Evolutionary conservation across 2,888 invertebrate genomes (phyloP).

Genomic region (Noctua janthe): DNA sequence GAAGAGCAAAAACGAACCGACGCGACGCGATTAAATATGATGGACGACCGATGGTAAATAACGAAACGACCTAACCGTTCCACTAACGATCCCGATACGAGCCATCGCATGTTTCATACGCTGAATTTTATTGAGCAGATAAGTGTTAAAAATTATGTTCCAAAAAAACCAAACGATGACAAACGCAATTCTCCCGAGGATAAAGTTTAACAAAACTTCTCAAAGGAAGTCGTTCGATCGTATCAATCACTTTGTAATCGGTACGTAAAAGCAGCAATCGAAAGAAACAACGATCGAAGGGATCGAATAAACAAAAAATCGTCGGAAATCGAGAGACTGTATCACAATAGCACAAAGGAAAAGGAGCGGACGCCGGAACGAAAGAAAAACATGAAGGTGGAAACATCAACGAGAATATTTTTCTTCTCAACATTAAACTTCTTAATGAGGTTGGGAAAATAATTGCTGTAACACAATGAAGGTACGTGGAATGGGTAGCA

Average conservation of each 20-base stretch:
- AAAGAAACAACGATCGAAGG: conserved; percentile 74
- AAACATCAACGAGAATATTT: conserved; percentile 81
- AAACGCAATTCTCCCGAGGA: conserved; percentile 47
- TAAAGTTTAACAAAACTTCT: conserved; percentile 55
- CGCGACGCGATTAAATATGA: conserved; percentile 85
- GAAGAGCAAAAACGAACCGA: conserved; percentile 75
- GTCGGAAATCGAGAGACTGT: conserved; percentile 75
- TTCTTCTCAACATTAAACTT: conserved; percentile 84
- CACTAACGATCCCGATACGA: conserved; percentile 83
- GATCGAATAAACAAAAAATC: conserved; percentile 78
- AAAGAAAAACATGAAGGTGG: conserved; percentile 69
- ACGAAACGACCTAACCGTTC: conserved; percentile 81
- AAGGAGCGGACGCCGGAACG: conserved; percentile 48
- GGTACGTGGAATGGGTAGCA: conserved; percentile 84
- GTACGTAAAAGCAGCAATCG: conserved; percentile 76
- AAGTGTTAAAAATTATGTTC: conserved; percentile 72
- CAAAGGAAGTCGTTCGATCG: conserved; percentile 66
- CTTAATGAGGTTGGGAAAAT: conserved; percentile 88
- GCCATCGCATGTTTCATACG: conserved; percentile 78
- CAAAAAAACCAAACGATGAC: conserved; percentile 56
- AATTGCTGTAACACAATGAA: conserved; percentile 89
- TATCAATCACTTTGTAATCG: conserved; percentile 78
- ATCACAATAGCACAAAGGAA: conserved; percentile 80
- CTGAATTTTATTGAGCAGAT: conserved; percentile 79
- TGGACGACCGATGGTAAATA: conserved; percentile 83